phyloP scores from a whole-genome alignment of 2,797 vertebrate genomes.

The Triplophysa bombifrons region DNA sequence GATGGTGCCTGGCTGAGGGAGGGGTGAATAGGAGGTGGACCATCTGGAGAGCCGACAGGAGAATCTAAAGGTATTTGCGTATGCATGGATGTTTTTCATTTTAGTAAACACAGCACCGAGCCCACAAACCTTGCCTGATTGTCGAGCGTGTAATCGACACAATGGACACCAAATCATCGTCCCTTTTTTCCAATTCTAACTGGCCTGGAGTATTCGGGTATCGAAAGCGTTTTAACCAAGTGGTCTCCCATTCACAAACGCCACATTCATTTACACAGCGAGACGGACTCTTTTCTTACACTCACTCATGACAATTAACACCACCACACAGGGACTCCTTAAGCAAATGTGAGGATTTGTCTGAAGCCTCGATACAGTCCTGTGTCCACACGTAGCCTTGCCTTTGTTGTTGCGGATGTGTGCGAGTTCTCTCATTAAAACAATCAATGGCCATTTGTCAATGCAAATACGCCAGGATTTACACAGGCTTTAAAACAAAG shows the following conservation, averaged over 20 bases:
- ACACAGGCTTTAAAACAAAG: slow-evolving; percentile 23
- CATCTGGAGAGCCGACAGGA: slow-evolving; percentile 30
- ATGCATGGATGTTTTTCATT: slow-evolving; percentile 46
- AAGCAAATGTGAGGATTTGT: slow-evolving; percentile 43
- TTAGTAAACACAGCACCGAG: slow-evolving; percentile 37
- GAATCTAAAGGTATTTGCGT: slow-evolving; percentile 38
- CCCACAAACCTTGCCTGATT: slow-evolving; percentile 43
- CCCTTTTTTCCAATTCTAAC: slow-evolving; percentile 48
- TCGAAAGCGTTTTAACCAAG: slow-evolving; percentile 58
- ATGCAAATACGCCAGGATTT: slow-evolving; percentile 41
- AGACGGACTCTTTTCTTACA: slow-evolving; percentile 41
- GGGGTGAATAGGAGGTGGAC: slow-evolving; percentile 31
- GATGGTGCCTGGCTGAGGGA: not conserved
- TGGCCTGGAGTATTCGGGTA: slow-evolving; percentile 39
- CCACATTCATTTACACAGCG: slow-evolving; percentile 46
- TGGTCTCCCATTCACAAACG: slow-evolving; percentile 48
- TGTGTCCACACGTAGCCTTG: slow-evolving; percentile 14
- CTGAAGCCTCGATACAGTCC: slow-evolving; percentile 28
- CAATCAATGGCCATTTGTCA: slow-evolving; percentile 46
- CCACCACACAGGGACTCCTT: slow-evolving; percentile 41
- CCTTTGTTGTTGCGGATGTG: slow-evolving; percentile 24
- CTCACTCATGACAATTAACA: slow-evolving; percentile 58
- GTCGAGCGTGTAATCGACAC: slow-evolving; percentile 44
- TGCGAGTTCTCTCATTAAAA: slow-evolving; percentile 42
- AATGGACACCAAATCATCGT: slow-evolving; percentile 47